phyloP scores from a whole-genome alignment of 2,113 vertebrate species.

The Hirundichthys speculiger region DNA sequence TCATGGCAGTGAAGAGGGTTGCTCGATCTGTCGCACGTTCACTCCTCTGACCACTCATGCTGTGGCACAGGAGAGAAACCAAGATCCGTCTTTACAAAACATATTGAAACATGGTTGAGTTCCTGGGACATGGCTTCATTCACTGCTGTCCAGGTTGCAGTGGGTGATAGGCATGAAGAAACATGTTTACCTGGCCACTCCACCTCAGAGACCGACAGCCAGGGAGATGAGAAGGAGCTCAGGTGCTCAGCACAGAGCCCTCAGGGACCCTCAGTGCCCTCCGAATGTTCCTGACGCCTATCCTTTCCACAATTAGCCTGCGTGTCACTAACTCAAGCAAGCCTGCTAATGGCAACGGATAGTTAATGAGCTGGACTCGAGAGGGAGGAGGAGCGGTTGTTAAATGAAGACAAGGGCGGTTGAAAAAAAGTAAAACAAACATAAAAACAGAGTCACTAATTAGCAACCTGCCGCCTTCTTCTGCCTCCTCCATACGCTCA shows the following conservation, averaged over 20 bases:
- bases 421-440: constrained; percentile 44
- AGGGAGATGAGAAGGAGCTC: constrained; percentile 76
- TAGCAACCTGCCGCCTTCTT: constrained; percentile 66
- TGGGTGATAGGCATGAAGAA: constrained; percentile 34
- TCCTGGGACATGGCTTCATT: background rate
- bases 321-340: constrained; percentile 78
- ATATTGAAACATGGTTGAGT: background rate
- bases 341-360: constrained; percentile 80
- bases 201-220: constrained; percentile 81
- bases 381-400: constrained; percentile 43
- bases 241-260: constrained; percentile 67
- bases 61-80: too few relatives aligned
- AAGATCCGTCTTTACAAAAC: background rate
- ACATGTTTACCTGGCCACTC: constrained; percentile 82
- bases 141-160: constrained; percentile 39
- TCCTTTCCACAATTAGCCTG: constrained; percentile 82
- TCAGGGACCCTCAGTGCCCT: constrained; percentile 59
- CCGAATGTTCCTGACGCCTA: constrained; percentile 70
- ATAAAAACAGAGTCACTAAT: constrained; percentile 75
- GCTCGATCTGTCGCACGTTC: constrained; percentile 19
- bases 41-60: constrained; percentile 33
- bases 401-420: constrained; percentile 48
- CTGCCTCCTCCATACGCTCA: constrained; percentile 56
- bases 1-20: constrained; percentile 44
- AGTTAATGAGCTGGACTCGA: constrained; percentile 82